Conservation (phyloP, 1,140 invertebrate genomes). For the Caenorhabditis elegans region WBcel235 BX284604.4:14908001-14908500, state of each 20-base stretch:
- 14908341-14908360: conserved; percentile 80
- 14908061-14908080: too few species aligned
- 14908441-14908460: too few species aligned
- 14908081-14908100: too few species aligned
- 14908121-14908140: too few species aligned
- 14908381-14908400: conserved; percentile 35
- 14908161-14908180: conserved; percentile 68
- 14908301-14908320: conserved; percentile 90
- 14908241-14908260: conserved; percentile 69
- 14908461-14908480: too few species aligned
- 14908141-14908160: too few species aligned
- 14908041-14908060: too few species aligned
- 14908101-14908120: too few species aligned
- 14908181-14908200: conserved; percentile 88
- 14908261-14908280: conserved; percentile 87
- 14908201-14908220: conserved; percentile 75
- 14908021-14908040: too few species aligned
- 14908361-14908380: conserved; percentile 55
- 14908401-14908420: not conserved
- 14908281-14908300: conserved; percentile 91
- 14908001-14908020: too few species aligned
- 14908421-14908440: not conserved
- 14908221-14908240: conserved; percentile 79
- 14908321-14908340: conserved; percentile 77
- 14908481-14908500: too few species aligned